Evolutionary conservation across 2,797 vertebrate species (phyloP).

Genomic region (Spinibarbus caldwelli): DNA sequence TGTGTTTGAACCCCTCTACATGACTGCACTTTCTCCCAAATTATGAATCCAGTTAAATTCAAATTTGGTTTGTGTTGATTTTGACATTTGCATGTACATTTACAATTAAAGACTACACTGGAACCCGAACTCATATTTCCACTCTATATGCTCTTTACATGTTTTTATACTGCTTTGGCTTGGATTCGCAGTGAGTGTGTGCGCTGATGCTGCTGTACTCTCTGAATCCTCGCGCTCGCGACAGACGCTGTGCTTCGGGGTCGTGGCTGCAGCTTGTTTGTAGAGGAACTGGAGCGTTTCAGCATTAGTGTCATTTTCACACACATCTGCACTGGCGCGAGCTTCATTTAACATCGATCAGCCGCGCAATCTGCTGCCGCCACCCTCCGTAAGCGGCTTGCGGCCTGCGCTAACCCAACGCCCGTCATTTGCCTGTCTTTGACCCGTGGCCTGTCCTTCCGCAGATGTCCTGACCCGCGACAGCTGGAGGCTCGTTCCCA

Average conservation of each 20-base stretch:
- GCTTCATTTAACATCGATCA: conserved; percentile 34
- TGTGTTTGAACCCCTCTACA: neutral
- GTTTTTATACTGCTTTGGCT: too few species aligned
- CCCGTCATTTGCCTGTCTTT: conserved; percentile 14
- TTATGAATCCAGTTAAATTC: neutral
- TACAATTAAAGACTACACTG: neutral
- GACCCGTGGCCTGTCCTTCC: conserved; percentile 15
- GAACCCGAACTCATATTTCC: neutral
- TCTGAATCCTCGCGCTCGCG: too few species aligned
- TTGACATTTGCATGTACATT: neutral
- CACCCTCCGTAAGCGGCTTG: conserved; percentile 37
- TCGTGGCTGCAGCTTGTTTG: neutral
- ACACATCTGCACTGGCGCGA: conserved; percentile 23
- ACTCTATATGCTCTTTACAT: too few species aligned
- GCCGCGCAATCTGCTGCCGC: conserved; percentile 1
- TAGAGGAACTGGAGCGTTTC: conserved; percentile 4
- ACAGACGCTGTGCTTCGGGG: neutral
- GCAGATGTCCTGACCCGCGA: conserved; percentile 40
- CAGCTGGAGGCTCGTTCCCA: conserved; percentile 36
- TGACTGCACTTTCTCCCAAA: neutral
- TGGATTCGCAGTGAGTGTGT: too few species aligned
- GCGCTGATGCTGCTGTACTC: too few species aligned
- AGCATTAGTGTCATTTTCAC: conserved; percentile 43
- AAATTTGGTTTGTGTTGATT: neutral
- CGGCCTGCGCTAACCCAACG: neutral